A percentile compares a stretch with the other conserved stretches of the same genome.
Evolutionary conservation across 2,888 invertebrate species (phyloP).

Genomic region (Erynnis tages): DNA sequence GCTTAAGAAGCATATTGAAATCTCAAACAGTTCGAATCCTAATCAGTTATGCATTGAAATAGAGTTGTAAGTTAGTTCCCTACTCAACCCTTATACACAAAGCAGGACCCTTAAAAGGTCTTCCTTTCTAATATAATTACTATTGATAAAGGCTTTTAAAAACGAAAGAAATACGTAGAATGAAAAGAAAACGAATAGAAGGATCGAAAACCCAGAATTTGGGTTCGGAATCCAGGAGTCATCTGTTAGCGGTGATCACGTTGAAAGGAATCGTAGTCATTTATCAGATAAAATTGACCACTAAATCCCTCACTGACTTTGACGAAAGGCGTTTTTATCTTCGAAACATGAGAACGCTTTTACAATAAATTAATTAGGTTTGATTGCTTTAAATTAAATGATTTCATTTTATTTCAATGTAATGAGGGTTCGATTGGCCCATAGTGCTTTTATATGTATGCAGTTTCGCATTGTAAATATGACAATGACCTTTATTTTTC

Average conservation of each 20-base stretch:
- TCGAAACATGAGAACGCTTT: conserved; percentile 7
- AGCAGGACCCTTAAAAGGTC: no score
- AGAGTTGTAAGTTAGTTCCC: no score
- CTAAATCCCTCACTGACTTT: conserved; percentile 13
- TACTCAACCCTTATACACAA: no score
- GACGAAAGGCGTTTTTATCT: conserved; percentile 21
- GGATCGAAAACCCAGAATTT: background rate
- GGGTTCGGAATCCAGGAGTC: conserved; percentile 3
- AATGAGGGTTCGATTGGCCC: no score
- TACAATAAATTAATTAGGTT: conserved; percentile 4
- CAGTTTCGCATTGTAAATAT: no score
- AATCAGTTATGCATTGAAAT: no score
- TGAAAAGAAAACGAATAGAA: background rate
- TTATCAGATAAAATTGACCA: conserved; percentile 16
- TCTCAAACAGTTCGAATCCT: no score
- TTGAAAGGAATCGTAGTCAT: conserved; percentile 18
- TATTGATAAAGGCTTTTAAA: background rate
- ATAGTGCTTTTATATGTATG: no score
- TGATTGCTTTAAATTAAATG: background rate
- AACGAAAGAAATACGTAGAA: background rate
- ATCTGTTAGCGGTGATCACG: conserved; percentile 14
- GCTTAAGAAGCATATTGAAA: no score
- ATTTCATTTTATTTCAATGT: no score
- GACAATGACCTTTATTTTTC: no score
- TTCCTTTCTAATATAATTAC: no score